Base-by-base conservation (phyloP, 1,140 invertebrate species). In the Vanessa atalanta region DNA sequence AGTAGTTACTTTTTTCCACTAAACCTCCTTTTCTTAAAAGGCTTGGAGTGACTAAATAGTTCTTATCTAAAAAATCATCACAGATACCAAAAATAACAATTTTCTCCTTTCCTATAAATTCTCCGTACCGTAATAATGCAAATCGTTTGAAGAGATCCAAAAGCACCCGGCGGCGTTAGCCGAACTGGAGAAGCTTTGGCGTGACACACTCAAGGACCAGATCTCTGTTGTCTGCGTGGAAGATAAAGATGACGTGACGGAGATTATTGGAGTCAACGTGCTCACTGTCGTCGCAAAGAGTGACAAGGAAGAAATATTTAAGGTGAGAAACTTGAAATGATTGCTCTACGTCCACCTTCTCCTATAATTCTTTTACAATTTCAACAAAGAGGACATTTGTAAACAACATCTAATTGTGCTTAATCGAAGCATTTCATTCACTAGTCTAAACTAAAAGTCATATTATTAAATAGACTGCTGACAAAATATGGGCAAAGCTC, bases 401-500 rank as follows among this genome's bases (percentile, higher is more conserved):
- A 31, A 31, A 31, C 26, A 31, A 31, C 3, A 6, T 31, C 26
- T 31, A 31, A 31, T 20, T 20, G 20, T 20, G 20, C 20, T 0
- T 20, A 20, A 20, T 20, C 20, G 20, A 20, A 0, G 20, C 20
- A 20, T 20, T 20, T 20, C 0, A 20, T 20, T 20, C 1, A 20
- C 20, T 20, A 50, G 3, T 2, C 48, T 3, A 50, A n/a, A 13
- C 4, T 50, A 0, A 16, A n/a, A 20, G 3, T 55, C 7, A 16
- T 16, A 3, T 55, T 55, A 4, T 31, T 13, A 65, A n/a, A 63
- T 69, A 91, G 88, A 85, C 85, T 1, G 84, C 89, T 0, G 87
- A 91, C 67, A 83, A 84, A 51, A 78, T 92, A 7, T 92, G 90
- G 90, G 84, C 83, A 2, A 79, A 85, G 60, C 83, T 92, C 1